phyloP scores from a whole-genome alignment of 2,797 vertebrate species.

The Pangasius krempfi region DNA sequence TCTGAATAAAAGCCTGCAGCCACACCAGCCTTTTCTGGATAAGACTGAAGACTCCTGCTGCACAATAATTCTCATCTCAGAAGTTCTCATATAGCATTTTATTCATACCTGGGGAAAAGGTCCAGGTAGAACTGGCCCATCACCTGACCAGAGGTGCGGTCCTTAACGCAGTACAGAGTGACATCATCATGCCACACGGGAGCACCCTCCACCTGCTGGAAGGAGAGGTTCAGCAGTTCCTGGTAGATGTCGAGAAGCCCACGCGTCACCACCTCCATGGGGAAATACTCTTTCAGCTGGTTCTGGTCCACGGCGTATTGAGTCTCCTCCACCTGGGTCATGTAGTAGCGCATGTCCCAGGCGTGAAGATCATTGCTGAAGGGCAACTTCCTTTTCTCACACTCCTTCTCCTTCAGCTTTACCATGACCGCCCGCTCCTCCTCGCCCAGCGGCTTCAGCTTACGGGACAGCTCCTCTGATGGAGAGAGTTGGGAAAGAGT shows the following conservation, averaged over 20 bases:
- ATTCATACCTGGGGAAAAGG: slow-evolving; percentile 85
- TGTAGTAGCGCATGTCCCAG: slow-evolving; percentile 96
- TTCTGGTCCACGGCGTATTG: slow-evolving; percentile 94
- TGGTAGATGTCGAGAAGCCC: slow-evolving; percentile 95
- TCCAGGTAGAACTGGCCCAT: slow-evolving; percentile 96
- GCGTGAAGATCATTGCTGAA: slow-evolving; percentile 83
- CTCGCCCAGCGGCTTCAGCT: slow-evolving; percentile 88
- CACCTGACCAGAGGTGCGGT: slow-evolving; percentile 71
- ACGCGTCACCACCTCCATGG: slow-evolving; percentile 91
- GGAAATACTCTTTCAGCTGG: slow-evolving; percentile 94
- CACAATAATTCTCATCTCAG: not conserved
- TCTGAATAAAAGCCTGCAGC: not conserved
- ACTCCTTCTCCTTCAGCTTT: slow-evolving; percentile 89
- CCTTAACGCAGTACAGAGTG: slow-evolving; percentile 84
- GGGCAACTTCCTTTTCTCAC: slow-evolving; percentile 76
- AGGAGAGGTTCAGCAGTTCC: slow-evolving; percentile 89
- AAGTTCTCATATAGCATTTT: not conserved
- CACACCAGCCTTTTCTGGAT: not conserved
- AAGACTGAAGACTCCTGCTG: not conserved
- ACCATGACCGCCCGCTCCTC: slow-evolving; percentile 84
- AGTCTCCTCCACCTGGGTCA: slow-evolving; percentile 97
- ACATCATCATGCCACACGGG: slow-evolving; percentile 93
- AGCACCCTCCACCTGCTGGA: slow-evolving; percentile 80
- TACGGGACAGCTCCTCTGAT: slow-evolving; percentile 85
- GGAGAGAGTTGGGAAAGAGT: not conserved